These are phyloP conservation scores for Sinopyrophorus schimmeli DNA, from an alignment of 2,888 invertebrate species.

Conservation along the genomic window DNA sequence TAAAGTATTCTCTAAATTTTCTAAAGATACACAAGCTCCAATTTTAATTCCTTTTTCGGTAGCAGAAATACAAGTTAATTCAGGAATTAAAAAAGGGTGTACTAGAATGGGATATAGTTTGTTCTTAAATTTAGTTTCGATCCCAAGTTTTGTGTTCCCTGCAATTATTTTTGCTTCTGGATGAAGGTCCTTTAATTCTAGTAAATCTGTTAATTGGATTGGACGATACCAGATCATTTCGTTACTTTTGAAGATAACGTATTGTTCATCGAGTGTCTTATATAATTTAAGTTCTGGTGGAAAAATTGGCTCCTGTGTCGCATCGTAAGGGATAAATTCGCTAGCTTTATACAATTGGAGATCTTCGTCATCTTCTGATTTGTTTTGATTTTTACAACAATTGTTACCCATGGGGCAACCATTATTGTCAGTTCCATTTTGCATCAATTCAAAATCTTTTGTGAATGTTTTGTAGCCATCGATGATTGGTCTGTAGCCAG, in stretches of 20 bases:
- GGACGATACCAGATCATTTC: constrained; percentile 79
- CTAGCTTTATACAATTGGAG: constrained; percentile 63
- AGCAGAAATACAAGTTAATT: constrained; percentile 65
- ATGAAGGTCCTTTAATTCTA: constrained; percentile 67
- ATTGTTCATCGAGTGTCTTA: constrained; percentile 61
- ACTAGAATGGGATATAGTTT: constrained; percentile 78
- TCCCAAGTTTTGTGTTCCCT: constrained; percentile 89
- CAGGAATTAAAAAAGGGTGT: constrained; percentile 69
- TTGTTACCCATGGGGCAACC: constrained; percentile 67
- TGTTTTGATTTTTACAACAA: constrained; percentile 61
- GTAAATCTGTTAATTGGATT: constrained; percentile 63
- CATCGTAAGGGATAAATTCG: constrained; percentile 73
- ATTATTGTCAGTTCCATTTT: constrained; percentile 39
- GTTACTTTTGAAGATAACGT: constrained; percentile 65
- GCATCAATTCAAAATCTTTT: constrained; percentile 65
- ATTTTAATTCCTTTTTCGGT: constrained; percentile 65
- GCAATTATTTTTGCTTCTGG: constrained; percentile 78
- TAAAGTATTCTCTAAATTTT: constrained; percentile 71
- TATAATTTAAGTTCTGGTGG: constrained; percentile 83
- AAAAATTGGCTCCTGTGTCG: constrained; percentile 88
- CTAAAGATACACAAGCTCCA: constrained; percentile 79
- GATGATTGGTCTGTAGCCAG: constrained; percentile 91
- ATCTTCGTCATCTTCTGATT: constrained; percentile 33
- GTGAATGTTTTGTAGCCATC: constrained; percentile 87
- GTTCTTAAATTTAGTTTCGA: constrained; percentile 91